Percentiles rank a stretch among this genome's conserved stretches.
These are phyloP conservation scores for Lordiphosa andalusiaca DNA, from an alignment of 2,888 invertebrate species.

Conservation along the genomic window DNA sequence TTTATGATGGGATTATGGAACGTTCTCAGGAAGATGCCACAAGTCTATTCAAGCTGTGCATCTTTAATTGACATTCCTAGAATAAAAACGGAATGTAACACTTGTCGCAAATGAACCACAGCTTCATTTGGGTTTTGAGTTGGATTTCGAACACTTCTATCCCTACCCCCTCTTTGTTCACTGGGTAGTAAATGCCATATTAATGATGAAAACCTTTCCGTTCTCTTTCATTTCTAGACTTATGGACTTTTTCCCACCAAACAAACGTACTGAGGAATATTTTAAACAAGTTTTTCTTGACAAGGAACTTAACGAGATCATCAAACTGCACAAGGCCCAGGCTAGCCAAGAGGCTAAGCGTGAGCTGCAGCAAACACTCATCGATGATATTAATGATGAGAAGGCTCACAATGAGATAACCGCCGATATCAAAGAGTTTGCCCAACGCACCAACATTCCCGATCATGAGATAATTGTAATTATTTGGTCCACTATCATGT, in stretches of 20 bases:
- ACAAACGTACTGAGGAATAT: slow-evolving; percentile 94
- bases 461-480: slow-evolving; percentile 94
- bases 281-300: slow-evolving; percentile 90
- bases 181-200: not conserved
- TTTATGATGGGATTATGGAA: slow-evolving; percentile 23
- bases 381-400: slow-evolving; percentile 92
- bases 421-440: slow-evolving; percentile 91
- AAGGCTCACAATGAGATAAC: slow-evolving; percentile 93
- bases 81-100: slow-evolving; percentile 64
- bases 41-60: slow-evolving; percentile 44
- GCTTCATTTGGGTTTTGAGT: slow-evolving; percentile 72
- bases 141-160: slow-evolving; percentile 60
- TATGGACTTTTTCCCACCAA: slow-evolving; percentile 96
- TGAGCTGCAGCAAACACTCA: slow-evolving; percentile 88
- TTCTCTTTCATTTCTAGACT: slow-evolving; percentile 81
- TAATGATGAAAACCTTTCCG: not conserved
- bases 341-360: slow-evolving; percentile 92
- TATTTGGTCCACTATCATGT: slow-evolving; percentile 97
- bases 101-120: slow-evolving; percentile 62
- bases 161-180: not conserved
- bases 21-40: slow-evolving; percentile 69
- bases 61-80: slow-evolving; percentile 79
- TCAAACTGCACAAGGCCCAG: slow-evolving; percentile 90
- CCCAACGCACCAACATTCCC: slow-evolving; percentile 89
- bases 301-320: slow-evolving; percentile 89